Percentiles rank a stretch among this genome's conserved stretches.
These are phyloP conservation scores for Calypte anna DNA, from an alignment of 2,113 vertebrate genomes.

Conservation along the genomic window DNA sequence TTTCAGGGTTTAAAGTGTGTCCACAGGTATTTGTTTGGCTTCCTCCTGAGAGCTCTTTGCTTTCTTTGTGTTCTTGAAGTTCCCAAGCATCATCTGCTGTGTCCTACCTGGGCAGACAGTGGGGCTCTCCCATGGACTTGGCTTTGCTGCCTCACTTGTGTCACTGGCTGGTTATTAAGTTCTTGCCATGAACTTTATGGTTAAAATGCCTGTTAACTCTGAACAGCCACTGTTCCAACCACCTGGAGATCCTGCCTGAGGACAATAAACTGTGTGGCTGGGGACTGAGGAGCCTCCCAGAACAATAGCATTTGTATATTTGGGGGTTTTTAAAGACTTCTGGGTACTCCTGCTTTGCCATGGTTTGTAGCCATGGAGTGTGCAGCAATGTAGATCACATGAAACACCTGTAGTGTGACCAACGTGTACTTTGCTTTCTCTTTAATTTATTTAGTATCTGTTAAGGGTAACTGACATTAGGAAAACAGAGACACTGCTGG, in stretches of 20 bases:
- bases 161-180: neutral
- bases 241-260: neutral
- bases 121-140: neutral
- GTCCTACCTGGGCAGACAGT: neutral
- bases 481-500: neutral
- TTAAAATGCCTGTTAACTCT: neutral
- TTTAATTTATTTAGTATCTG: neutral
- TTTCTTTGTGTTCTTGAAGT: neutral
- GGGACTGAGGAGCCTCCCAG: neutral
- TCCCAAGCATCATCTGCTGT: neutral
- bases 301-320: too few species aligned
- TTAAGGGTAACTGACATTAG: neutral
- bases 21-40: neutral
- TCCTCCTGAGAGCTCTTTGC: neutral
- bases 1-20: neutral
- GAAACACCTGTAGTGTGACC: neutral
- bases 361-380: neutral
- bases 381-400: too few species aligned
- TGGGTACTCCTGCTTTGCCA: neutral
- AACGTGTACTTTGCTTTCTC: neutral
- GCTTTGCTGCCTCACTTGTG: neutral
- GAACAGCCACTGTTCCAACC: neutral
- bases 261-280: fast-evolving
- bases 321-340: neutral
- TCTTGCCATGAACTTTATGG: neutral